These are phyloP conservation scores for Macrotus californicus DNA, from an alignment of 2,113 vertebrate species.

Conservation along the genomic window DNA sequence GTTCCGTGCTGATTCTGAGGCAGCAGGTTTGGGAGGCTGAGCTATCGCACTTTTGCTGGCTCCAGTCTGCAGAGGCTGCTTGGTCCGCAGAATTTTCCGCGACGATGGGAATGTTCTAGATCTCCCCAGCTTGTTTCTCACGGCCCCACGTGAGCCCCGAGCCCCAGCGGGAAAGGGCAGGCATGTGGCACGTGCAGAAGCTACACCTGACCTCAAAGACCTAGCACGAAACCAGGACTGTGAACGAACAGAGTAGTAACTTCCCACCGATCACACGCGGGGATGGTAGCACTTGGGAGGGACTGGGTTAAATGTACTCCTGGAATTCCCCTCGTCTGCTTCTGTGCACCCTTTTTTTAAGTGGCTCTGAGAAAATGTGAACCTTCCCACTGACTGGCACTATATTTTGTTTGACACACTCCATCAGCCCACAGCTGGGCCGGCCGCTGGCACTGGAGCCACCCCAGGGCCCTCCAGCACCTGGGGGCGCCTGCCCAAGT, in stretches of 20 bases:
- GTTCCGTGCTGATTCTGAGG: fast-evolving
- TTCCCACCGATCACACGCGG: fast-evolving
- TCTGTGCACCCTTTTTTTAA: background rate
- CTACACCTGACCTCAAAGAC: fast-evolving
- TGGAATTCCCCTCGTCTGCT: background rate
- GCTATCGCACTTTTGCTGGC: fast-evolving
- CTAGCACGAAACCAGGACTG: background rate
- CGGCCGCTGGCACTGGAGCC: background rate
- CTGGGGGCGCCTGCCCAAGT: fast-evolving
- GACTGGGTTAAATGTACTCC: fast-evolving
- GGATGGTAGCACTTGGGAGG: background rate
- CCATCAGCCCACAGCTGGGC: background rate
- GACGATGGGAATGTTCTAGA: background rate
- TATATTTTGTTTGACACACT: fast-evolving
- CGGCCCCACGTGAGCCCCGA: fast-evolving
- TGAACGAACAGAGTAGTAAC: fast-evolving
- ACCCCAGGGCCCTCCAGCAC: background rate
- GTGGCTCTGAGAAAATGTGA: fast-evolving
- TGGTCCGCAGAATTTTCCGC: background rate
- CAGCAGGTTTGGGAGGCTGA: fast-evolving
- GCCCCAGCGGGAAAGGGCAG: too few relatives aligned
- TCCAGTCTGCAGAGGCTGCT: background rate
- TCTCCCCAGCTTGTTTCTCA: background rate
- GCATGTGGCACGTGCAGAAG: fast-evolving
- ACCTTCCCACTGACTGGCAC: background rate